Conservation (phyloP, 2,113 vertebrate species). For the Amphilophus citrinellus region DNA sequence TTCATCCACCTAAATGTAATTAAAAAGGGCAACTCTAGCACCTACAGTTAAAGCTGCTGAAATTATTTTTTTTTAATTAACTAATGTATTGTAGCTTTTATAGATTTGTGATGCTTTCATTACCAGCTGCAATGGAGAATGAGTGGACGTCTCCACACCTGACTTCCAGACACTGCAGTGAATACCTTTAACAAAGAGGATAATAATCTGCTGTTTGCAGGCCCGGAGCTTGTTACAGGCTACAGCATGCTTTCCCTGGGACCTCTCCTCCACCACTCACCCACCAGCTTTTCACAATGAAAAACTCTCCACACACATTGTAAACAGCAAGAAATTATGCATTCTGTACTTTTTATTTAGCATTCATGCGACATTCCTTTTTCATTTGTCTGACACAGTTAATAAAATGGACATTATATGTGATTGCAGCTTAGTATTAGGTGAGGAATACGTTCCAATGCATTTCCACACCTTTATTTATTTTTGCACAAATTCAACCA, state of each 20-base stretch:
- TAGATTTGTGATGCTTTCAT: too few species aligned
- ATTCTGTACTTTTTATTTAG: slow-evolving; percentile 20
- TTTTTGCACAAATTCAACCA: background rate
- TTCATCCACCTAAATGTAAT: background rate
- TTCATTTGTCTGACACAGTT: background rate
- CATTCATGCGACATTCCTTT: background rate
- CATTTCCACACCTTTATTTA: slow-evolving; percentile 50
- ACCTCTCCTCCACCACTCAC: background rate
- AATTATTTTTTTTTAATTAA: background rate
- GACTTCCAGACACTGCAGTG: slow-evolving; percentile 2
- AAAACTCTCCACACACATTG: slow-evolving; percentile 16
- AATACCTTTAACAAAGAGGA: slow-evolving; percentile 22
- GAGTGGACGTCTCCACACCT: background rate
- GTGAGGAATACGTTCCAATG: slow-evolving; percentile 31
- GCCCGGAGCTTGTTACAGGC: background rate
- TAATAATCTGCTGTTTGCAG: slow-evolving; percentile 29
- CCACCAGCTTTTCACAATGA: slow-evolving; percentile 39
- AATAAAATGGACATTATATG: background rate
- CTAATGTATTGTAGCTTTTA: background rate
- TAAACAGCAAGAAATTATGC: slow-evolving; percentile 32
- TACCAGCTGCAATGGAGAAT: background rate
- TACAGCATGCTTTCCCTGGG: background rate
- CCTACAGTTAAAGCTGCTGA: background rate
- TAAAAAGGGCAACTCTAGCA: background rate
- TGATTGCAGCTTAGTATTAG: background rate